These are phyloP conservation scores for Eupsilia transversa DNA, from an alignment of 2,888 invertebrate genomes.

Conservation along the genomic window DNA sequence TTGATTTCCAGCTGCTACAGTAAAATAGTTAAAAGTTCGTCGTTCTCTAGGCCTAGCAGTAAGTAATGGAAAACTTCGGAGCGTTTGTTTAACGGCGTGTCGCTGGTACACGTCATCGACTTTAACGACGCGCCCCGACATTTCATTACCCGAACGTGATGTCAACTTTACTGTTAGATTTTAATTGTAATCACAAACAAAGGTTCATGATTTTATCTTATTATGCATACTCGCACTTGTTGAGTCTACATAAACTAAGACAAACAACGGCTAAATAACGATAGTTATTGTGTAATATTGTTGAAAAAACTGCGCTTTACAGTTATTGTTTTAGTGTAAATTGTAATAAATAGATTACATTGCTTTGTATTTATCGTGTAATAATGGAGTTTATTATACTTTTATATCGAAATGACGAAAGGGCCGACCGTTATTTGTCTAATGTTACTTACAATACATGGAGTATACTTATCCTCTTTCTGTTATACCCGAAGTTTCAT, in stretches of 20 bases:
- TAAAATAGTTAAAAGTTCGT: constrained; percentile 19
- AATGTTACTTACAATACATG: too few relatives aligned
- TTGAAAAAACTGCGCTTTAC: too few relatives aligned
- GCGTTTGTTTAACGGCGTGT: constrained; percentile 72
- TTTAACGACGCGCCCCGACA: constrained; percentile 80
- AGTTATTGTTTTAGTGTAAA: too few relatives aligned
- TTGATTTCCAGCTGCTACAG: not conserved
- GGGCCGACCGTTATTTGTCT: too few relatives aligned
- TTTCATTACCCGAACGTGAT: constrained; percentile 72
- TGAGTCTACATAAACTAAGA: too few relatives aligned
- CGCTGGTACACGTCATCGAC: constrained; percentile 80
- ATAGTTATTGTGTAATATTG: too few relatives aligned
- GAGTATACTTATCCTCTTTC: constrained; percentile 3
- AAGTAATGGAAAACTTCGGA: constrained; percentile 78
- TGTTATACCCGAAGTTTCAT: constrained; percentile 4
- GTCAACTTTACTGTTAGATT: constrained; percentile 58
- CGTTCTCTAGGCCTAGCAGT: constrained; percentile 1
- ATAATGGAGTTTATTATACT: too few relatives aligned
- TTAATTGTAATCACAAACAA: constrained; percentile 54
- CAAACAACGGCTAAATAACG: too few relatives aligned
- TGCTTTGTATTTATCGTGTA: too few relatives aligned
- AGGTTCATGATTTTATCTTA: constrained; percentile 40
- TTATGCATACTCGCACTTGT: constrained; percentile 8
- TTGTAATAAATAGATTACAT: too few relatives aligned
- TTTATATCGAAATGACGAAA: too few relatives aligned